Evolutionary conservation across 1,140 invertebrate species (phyloP), one percentile per base, ranked within the genome.

Genomic region (Hyphantria cunea): DNA sequence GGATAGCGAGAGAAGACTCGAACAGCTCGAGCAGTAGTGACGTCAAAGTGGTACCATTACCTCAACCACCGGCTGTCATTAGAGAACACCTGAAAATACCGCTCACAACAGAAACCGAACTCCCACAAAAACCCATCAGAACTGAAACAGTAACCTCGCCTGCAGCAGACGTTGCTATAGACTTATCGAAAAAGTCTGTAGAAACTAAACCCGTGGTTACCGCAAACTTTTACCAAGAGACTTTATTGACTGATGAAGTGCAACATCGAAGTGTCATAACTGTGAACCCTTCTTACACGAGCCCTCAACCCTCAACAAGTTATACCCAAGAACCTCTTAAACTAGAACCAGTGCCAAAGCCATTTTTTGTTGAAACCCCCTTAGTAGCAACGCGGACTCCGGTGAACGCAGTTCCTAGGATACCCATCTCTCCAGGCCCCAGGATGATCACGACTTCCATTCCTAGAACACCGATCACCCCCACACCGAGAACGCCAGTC

Each of bases 201-300:
- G 76, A 82, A 33, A 72, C 74, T 0, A 72, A 73, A 65, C 78
- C 81, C 15, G 67, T 88, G 0, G 42, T 81, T 32, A 78, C 76
- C 4, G 84, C 87, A 0, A 90, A 90, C 50, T 90, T 90, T 51
- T 90, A 90, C 68, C 84, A 88, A 74, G 87, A 90, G 33, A 90
- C 87, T 0, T 54, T 88, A 31, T 14, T 77, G 5, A 70, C 71
- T 0, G 85, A 89, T 3, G 83, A 84, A 10, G 59, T 76, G 0
- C 76, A 73, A 41, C 82, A 86, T 49, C 78, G 62, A 11, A 87
- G 84, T 49, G 87, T 90, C 5, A 90, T 90, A 25, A 84, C 70
- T 14, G 39, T 84, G 4, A 90, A 90, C 48, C 87, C 87, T 0
- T 83, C 78, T 1, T 90, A 89, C 37, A 32, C 74, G 0, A 85